These are phyloP conservation scores for Biston stratarius DNA, from an alignment of 2,888 invertebrate genomes.

Conservation along the genomic window DNA sequence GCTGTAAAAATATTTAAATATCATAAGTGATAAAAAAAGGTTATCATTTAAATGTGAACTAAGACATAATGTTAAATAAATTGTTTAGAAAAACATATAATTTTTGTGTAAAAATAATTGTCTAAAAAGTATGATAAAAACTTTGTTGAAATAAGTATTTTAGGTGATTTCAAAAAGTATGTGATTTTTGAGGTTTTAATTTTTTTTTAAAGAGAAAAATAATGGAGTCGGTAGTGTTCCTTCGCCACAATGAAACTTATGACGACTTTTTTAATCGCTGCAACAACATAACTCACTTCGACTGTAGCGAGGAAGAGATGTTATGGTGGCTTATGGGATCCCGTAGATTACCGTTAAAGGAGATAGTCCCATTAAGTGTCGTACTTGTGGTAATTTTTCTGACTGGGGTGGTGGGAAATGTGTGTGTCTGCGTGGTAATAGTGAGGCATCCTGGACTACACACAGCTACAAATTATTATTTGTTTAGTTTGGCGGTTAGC, in stretches of 20 bases:
- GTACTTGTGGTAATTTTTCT: slow-evolving; percentile 92
- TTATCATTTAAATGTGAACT: too few species aligned
- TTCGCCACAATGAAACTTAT: slow-evolving; percentile 72
- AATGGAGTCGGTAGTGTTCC: slow-evolving; percentile 65
- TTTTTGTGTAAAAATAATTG: neutral
- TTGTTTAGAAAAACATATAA: too few species aligned
- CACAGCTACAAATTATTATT: slow-evolving; percentile 96
- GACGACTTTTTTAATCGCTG: slow-evolving; percentile 79
- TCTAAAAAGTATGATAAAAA: neutral
- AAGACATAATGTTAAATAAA: too few species aligned
- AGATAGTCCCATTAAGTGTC: slow-evolving; percentile 88
- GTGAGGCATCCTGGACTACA: slow-evolving; percentile 92
- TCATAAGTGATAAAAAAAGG: too few species aligned
- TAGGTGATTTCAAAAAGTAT: neutral
- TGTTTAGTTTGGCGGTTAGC: slow-evolving; percentile 95
- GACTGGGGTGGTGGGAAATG: slow-evolving; percentile 94
- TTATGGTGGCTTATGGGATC: slow-evolving; percentile 87
- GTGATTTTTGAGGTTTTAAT: neutral
- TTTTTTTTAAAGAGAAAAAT: slow-evolving; percentile 30
- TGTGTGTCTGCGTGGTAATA: slow-evolving; percentile 94
- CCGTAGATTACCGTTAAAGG: slow-evolving; percentile 85
- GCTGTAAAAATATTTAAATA: neutral
- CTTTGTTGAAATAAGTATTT: neutral
- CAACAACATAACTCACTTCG: slow-evolving; percentile 79
- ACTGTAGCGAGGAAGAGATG: slow-evolving; percentile 88